Base-by-base conservation (phyloP, 2,113 vertebrate genomes). In the Catharus bicknelli region DNA sequence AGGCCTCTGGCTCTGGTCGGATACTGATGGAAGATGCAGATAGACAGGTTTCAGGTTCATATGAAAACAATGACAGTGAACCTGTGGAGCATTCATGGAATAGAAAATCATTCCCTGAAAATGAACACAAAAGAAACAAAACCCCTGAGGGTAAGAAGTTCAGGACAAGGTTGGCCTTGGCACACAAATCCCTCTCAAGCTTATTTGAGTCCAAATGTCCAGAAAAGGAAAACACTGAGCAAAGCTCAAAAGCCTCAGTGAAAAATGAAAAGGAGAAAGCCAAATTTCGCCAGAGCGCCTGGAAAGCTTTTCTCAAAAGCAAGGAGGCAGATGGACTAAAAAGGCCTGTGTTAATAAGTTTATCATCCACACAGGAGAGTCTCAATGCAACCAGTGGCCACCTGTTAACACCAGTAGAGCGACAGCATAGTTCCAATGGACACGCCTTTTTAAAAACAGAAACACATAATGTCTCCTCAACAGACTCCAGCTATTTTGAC, bases 171-270 rank as follows among this genome's bases (percentile, higher is more conserved):
- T 84, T 99, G 30, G 97, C 98, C 73, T 98, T 97, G 90, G 98
- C 98, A 23, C 98, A 99, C 32, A 98, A 97, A 94, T 98, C 98
- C 9, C 96, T 99, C 16, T 98, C 98, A 29, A 98, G 97, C 53
- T 97, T 99, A 42, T 99, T 99, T 94, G 98, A 99, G 93, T 97
- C 97, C 26, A 98, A 91, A 82, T 95, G 90, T 51, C 48, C 93
- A 62, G 98, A 98, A 59, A 98, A 98, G 85, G 98, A 98, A 68
- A 98, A 92, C 13, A 55, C 94, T 12, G 95, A 97, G 20, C 97
- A 97, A 36, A 34, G 63, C 36, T 66, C 88, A 17, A 94, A 84
- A 47, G 26, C 58, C 13, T 69, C 92, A 21, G 22, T 83, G 72
- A 97, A 96, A 90, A 90, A 36, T 9, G 96, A 97, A 66, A 96